These are phyloP conservation scores for Psephotus haematonotus DNA, from an alignment of 2,113 vertebrate species.

Conservation along the genomic window DNA sequence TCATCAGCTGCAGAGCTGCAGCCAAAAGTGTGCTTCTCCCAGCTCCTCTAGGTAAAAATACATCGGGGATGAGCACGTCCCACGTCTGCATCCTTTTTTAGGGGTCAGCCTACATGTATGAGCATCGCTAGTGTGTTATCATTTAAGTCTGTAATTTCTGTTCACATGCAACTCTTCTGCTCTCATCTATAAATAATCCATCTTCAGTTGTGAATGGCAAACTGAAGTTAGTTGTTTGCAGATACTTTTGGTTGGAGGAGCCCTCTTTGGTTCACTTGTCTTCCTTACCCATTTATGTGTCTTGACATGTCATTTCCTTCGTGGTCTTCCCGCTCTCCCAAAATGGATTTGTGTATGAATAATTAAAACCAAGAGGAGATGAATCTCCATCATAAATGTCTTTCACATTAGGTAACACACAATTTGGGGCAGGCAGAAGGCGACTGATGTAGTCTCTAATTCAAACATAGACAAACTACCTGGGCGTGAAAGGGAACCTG, in stretches of 20 bases:
- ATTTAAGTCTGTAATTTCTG: conserved; percentile 8
- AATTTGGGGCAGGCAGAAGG: background rate
- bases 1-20: background rate
- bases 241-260: background rate
- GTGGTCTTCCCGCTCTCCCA: background rate
- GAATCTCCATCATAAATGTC: background rate
- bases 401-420: background rate
- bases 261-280: background rate
- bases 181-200: conserved; percentile 22
- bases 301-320: conserved; percentile 26
- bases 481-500: background rate
- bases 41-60: background rate
- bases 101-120: background rate
- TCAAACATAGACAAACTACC: background rate
- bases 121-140: background rate
- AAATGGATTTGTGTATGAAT: background rate
- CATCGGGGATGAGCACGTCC: rapidly evolving
- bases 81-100: background rate
- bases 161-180: background rate
- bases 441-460: background rate
- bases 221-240: background rate
- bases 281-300: conserved; percentile 2
- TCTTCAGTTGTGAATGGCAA: background rate
- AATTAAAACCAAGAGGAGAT: background rate
- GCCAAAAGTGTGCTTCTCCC: background rate